Conservation (phyloP, 2,113 vertebrate genomes). For the Hepsetus odoe region DNA sequence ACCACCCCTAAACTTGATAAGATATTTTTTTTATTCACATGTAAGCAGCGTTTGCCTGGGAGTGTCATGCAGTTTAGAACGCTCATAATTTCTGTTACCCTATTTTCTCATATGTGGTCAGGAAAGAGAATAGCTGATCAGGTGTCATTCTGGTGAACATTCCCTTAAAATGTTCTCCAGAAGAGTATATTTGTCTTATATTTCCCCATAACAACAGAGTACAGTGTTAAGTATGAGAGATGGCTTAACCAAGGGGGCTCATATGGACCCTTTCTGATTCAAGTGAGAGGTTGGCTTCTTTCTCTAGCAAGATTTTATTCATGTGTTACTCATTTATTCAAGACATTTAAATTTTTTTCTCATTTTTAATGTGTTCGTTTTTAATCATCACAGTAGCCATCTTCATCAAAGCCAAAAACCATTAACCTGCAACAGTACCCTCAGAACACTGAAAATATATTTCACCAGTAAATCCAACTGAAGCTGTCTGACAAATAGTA, state of each 20-base stretch:
- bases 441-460: too few relatives aligned
- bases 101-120: slow-evolving; percentile 57
- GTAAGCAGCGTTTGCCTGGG: slow-evolving; percentile 66
- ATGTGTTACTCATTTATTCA: too few relatives aligned
- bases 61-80: slow-evolving; percentile 71
- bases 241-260: background rate
- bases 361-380: background rate
- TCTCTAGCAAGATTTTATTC: too few relatives aligned
- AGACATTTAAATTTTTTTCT: too few relatives aligned
- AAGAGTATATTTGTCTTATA: slow-evolving; percentile 65
- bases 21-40: slow-evolving; percentile 54
- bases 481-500: too few relatives aligned
- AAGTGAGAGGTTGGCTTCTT: too few relatives aligned
- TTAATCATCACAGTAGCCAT: slow-evolving; percentile 22
- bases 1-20: slow-evolving; percentile 77
- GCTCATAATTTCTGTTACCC: slow-evolving; percentile 62
- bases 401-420: slow-evolving; percentile 15
- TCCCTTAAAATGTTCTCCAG: slow-evolving; percentile 55
- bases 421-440: background rate
- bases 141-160: slow-evolving; percentile 64
- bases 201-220: slow-evolving; percentile 67
- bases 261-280: too few relatives aligned
- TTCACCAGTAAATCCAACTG: too few relatives aligned
- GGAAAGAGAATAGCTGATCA: slow-evolving; percentile 67
- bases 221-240: slow-evolving; percentile 60